Base-by-base conservation (phyloP, 2,113 vertebrate species). In the Corythoichthys intestinalis region DNA sequence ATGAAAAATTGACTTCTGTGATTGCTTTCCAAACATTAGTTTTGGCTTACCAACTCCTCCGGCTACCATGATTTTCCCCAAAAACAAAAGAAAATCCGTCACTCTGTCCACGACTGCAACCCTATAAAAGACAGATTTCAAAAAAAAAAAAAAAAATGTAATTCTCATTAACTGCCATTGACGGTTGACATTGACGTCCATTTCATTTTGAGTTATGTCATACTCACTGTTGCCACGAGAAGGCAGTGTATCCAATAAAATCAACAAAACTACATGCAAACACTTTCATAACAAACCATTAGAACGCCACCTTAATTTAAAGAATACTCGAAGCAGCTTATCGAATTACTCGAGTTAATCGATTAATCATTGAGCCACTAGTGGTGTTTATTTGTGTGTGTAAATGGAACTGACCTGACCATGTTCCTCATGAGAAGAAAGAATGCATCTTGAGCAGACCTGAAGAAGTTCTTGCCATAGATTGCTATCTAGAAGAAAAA, bases 31-130 rank as follows among this genome's bases (percentile, higher is more conserved):
- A 2, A 13, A 35, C 56, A 5, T 58, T 14, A 56, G 3, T 62
- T 15, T 1, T 44, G 9, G 74, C 95, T 94, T 79, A 98, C 96
- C 96, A 44, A 96, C 93, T 87, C 92, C 89, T 57, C 92, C 94
- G 72, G 94, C 88, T 69, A 98, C 92, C 1, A 98, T 88, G 46
- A 96, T 70, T 77, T 98, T 98, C 8, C 96, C 94, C 80, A 98
- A 86, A 84, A 96, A 92, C 15, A 98, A 86, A 77, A 97, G 87
- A 58, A 98, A 95, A 67, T 96, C 91, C 6, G 94, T 96, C 49
- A 98, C 92, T 87, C 94, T 93, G 86, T 98, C 96, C 84, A 97
- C 85, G 67, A 98, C 92, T n/a, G 94, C 93, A 75, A 97, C 93
- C 87, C 96, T 98, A 82, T 60, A 58, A 49, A 68, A 58, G 28